Evolutionary conservation across 2,113 vertebrate genomes (phyloP).

Genomic region (Oncorhynchus clarkii): DNA sequence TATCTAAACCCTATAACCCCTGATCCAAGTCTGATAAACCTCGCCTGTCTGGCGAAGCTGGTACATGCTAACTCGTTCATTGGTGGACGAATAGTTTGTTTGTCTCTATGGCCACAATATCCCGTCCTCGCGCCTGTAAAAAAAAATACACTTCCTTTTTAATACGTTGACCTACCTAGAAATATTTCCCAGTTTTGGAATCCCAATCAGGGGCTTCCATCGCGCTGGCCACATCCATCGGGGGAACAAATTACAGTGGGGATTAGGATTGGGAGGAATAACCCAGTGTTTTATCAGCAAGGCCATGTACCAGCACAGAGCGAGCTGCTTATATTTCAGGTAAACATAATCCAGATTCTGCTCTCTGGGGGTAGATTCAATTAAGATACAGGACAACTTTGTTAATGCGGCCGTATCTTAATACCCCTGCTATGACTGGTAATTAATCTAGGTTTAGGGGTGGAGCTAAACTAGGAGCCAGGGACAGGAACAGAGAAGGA

Average conservation of each 20-base stretch:
- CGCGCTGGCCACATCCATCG: conserved; percentile 62
- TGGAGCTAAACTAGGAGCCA: conserved; percentile 53
- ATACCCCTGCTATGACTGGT: conserved; percentile 75
- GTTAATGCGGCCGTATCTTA: conserved; percentile 80
- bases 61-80: no score
- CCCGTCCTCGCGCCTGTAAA: no score
- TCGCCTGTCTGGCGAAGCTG: no score
- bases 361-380: conserved; percentile 78
- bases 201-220: conserved; percentile 66
- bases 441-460: conserved; percentile 76
- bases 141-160: conserved; percentile 23
- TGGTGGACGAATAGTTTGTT: no score
- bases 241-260: conserved; percentile 75
- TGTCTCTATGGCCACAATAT: no score
- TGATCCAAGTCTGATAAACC: no score
- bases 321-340: conserved; percentile 80
- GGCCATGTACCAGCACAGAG: conserved; percentile 65
- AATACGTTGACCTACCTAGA: conserved; percentile 69
- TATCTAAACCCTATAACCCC: no score
- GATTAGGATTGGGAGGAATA: conserved; percentile 75
- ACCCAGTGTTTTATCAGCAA: conserved; percentile 77
- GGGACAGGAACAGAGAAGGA: conserved; percentile 44
- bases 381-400: conserved; percentile 83
- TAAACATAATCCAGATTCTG: conserved; percentile 81
- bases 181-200: conserved; percentile 59